phyloP scores from a whole-genome alignment of 1,140 invertebrate species.

The Tenebrio molitor region DNA sequence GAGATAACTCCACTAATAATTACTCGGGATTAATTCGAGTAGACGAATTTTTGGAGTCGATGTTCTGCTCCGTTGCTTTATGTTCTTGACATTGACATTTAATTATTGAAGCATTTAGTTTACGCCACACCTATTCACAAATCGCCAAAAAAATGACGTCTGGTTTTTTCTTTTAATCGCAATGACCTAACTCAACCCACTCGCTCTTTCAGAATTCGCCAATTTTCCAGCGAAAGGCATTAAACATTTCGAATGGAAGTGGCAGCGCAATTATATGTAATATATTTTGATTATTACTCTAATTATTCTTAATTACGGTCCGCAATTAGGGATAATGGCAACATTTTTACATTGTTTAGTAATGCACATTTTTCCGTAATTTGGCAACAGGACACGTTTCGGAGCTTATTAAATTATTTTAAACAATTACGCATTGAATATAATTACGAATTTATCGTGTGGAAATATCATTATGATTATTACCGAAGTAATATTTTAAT shows the following conservation, averaged over 20 bases:
- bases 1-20: constrained; percentile 26
- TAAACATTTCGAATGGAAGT: background rate
- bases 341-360: constrained; percentile 7
- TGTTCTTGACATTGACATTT: constrained; percentile 39
- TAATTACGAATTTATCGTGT: constrained; percentile 36
- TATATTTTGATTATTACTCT: constrained; percentile 43
- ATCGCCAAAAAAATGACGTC: constrained; percentile 22
- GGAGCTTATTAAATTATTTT: background rate
- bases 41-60: constrained; percentile 24
- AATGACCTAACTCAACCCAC: constrained; percentile 19
- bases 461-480: constrained; percentile 29
- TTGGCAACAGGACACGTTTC: background rate
- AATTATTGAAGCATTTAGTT: constrained; percentile 40
- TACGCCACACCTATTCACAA: constrained; percentile 24
- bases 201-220: constrained; percentile 20
- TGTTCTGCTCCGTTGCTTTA: constrained; percentile 30
- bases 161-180: background rate
- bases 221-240: constrained; percentile 1
- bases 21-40: constrained; percentile 23
- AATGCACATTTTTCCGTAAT: constrained; percentile 23
- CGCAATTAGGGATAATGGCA: constrained; percentile 23
- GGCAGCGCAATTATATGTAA: constrained; percentile 19
- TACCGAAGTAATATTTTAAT: constrained; percentile 32
- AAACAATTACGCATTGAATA: constrained; percentile 25
- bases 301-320: constrained; percentile 42